These are phyloP conservation scores for Lytechinus variegatus DNA, from an alignment of 35 echinoderm and acorn worm species.

Conservation along the genomic window DNA sequence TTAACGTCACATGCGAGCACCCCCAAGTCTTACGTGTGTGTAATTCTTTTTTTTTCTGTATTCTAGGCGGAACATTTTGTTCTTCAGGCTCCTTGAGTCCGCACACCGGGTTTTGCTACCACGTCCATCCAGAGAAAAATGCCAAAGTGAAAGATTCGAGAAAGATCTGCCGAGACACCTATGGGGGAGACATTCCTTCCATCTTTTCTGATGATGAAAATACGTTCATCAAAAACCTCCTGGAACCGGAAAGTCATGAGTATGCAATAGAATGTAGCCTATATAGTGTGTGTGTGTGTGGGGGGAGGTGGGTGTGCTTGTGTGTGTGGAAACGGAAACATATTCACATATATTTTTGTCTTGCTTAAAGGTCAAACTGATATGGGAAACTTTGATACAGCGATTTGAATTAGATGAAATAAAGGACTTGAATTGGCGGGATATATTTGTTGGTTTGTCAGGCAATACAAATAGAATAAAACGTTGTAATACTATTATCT, in stretches of 20 bases:
- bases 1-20: not conserved
- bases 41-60: not conserved
- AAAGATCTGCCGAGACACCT: not conserved
- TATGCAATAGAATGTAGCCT: no score
- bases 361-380: no score
- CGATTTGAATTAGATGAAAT: no score
- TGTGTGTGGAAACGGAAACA: no score
- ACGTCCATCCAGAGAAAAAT: not conserved
- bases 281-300: no score
- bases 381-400: no score
- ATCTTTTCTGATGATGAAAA: not conserved
- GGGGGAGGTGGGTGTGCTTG: no score
- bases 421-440: no score
- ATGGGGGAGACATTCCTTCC: not conserved
- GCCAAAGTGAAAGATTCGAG: not conserved
- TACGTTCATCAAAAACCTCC: not conserved
- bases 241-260: not conserved
- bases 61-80: not conserved
- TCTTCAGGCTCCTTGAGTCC: not conserved
- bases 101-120: not conserved
- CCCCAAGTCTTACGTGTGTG: not conserved
- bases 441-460: no score
- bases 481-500: no score
- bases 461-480: no score
- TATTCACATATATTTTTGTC: no score